Percentiles rank a stretch among this genome's conserved stretches.
Evolutionary conservation across 2,113 vertebrate species (phyloP).

Genomic region (Mormyrus lacerda): DNA sequence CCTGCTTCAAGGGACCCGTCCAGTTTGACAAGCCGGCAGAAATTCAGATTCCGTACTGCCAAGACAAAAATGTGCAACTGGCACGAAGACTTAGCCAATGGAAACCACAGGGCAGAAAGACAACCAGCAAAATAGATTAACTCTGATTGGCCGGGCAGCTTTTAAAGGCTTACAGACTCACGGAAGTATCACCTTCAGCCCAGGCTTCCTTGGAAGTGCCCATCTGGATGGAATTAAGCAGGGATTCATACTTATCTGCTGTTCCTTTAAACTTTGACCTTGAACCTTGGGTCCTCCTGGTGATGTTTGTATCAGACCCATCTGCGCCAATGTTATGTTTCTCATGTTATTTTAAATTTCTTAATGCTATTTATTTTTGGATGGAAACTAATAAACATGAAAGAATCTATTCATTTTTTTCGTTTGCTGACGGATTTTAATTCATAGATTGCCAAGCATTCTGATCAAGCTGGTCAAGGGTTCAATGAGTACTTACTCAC

Average conservation of each 20-base stretch:
- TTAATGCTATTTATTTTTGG: not conserved
- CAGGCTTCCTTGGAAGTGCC: not conserved
- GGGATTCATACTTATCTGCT: not conserved
- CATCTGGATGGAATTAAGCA: not conserved
- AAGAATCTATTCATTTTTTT: not conserved
- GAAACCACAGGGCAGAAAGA: not conserved
- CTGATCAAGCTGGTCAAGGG: not conserved
- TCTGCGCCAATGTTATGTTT: not conserved
- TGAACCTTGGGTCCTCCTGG: not conserved
- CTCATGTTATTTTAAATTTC: not conserved
- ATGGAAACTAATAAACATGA: not conserved
- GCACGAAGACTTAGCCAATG: not conserved
- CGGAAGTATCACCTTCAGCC: not conserved
- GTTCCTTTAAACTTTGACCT: not conserved
- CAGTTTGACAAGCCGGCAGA: not conserved
- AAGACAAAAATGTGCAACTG: not conserved
- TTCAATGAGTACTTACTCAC: not conserved
- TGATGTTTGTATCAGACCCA: not conserved
- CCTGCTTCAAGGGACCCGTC: not conserved
- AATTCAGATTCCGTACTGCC: not conserved
- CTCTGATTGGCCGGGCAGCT: not conserved
- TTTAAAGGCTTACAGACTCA: slow-evolving; percentile 1
- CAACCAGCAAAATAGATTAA: not conserved
- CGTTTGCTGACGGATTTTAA: not conserved
- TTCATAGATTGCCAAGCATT: not conserved